Conservation (phyloP, 2,797 vertebrate species). For the Phoeniculus purpureus region DNA sequence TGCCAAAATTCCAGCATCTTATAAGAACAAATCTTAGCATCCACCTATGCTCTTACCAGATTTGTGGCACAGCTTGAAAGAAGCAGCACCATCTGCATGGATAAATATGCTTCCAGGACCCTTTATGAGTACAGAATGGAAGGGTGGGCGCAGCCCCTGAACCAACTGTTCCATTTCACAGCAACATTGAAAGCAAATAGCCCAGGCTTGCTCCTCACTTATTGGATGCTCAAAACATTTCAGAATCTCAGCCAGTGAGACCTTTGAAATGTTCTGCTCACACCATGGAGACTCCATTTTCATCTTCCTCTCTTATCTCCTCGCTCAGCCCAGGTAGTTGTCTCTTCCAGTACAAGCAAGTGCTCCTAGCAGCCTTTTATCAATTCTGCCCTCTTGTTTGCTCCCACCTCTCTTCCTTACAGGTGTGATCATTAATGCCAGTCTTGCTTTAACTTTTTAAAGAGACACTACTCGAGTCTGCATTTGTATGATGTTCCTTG, state of each 20-base stretch:
- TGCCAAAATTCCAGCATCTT: neutral
- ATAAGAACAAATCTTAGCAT: neutral
- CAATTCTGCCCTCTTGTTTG: neutral
- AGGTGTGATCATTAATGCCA: constrained; percentile 36
- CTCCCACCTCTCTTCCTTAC: neutral
- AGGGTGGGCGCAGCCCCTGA: neutral
- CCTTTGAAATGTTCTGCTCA: neutral
- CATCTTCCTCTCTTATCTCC: neutral
- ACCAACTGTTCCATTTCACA: constrained; percentile 38
- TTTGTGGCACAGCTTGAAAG: constrained; percentile 46
- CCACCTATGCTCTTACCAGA: constrained; percentile 35
- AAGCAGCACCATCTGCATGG: constrained; percentile 71
- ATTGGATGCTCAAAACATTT: constrained; percentile 70
- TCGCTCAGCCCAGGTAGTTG: neutral
- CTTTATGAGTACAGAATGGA: constrained; percentile 17
- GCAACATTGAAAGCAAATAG: constrained; percentile 79
- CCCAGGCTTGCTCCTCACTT: constrained; percentile 82
- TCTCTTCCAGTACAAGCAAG: fast-evolving
- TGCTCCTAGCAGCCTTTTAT: neutral
- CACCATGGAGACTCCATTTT: neutral
- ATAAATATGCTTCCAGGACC: constrained; percentile 68
- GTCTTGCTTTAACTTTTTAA: constrained; percentile 16
- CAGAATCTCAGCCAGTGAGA: constrained; percentile 74
- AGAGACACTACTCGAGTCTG: neutral
- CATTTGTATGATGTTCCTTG: neutral